phyloP scores from a whole-genome alignment of 2,113 vertebrate species.

The Oenanthe oenanthe region DNA sequence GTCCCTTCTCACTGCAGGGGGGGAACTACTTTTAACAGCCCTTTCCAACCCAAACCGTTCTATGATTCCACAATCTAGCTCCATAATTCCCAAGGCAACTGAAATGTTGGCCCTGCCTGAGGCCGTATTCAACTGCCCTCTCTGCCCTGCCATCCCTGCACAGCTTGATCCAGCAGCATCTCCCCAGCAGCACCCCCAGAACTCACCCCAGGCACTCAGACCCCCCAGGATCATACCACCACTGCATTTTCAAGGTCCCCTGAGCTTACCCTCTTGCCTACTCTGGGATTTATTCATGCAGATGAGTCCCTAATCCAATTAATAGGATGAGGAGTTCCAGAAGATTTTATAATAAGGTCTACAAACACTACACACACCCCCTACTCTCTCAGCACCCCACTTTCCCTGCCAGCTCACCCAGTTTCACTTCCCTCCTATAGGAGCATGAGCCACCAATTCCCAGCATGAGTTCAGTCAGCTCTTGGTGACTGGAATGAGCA shows the following conservation, averaged over 20 bases:
- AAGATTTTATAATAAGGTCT: background rate
- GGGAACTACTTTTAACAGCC: background rate
- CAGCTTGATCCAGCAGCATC: background rate
- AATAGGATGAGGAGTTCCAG: background rate
- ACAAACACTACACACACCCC: background rate
- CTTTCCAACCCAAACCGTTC: background rate
- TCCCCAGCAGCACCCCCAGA: background rate
- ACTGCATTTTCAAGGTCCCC: background rate
- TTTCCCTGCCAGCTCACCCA: background rate
- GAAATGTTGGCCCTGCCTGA: background rate
- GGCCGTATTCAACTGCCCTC: accelerated
- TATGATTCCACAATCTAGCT: background rate
- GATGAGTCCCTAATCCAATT: conserved; percentile 1
- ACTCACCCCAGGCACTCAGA: background rate
- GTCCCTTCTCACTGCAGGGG: background rate
- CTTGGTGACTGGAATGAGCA: background rate
- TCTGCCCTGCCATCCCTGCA: background rate
- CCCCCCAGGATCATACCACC: background rate
- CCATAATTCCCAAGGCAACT: accelerated
- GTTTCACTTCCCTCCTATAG: background rate
- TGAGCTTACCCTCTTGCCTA: background rate
- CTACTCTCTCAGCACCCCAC: background rate
- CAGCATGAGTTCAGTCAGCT: background rate
- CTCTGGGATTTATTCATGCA: background rate
- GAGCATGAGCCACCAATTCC: background rate